Conservation (phyloP, 2,113 vertebrate species). For the Actenoides hombroni region DNA sequence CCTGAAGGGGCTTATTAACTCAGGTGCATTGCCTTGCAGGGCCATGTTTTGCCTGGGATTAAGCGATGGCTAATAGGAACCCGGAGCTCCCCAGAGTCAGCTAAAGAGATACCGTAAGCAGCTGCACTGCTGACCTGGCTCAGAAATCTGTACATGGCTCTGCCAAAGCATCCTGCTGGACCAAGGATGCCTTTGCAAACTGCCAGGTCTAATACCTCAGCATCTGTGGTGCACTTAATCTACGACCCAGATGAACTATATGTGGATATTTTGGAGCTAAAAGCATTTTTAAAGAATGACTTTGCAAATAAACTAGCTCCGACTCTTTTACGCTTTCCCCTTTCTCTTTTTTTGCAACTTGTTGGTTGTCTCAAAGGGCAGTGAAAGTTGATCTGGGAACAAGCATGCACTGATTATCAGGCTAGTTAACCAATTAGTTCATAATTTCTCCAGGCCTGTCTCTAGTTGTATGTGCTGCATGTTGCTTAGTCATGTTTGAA, state of each 20-base stretch:
- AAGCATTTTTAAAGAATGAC: neutral
- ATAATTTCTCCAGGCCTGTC: neutral
- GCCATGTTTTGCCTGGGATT: slow-evolving; percentile 30
- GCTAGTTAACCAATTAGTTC: neutral
- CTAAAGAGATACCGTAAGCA: neutral
- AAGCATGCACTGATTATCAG: neutral
- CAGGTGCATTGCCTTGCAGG: neutral
- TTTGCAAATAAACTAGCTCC: accelerated
- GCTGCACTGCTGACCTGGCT: neutral
- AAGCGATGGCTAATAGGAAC: neutral
- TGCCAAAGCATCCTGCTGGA: neutral
- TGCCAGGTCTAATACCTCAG: neutral
- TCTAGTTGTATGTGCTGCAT: neutral
- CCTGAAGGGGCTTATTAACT: slow-evolving; percentile 14
- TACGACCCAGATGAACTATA: neutral
- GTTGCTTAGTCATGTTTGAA: neutral
- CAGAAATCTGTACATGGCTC: neutral
- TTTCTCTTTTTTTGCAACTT: neutral
- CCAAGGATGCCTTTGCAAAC: neutral
- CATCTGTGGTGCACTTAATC: neutral
- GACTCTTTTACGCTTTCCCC: accelerated
- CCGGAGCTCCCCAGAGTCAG: neutral
- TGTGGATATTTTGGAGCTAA: accelerated
- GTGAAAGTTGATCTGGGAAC: neutral
- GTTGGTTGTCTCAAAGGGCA: neutral